phyloP scores from a whole-genome alignment of 1,140 invertebrate genomes.

The Hylyphantes graminicola region DNA sequence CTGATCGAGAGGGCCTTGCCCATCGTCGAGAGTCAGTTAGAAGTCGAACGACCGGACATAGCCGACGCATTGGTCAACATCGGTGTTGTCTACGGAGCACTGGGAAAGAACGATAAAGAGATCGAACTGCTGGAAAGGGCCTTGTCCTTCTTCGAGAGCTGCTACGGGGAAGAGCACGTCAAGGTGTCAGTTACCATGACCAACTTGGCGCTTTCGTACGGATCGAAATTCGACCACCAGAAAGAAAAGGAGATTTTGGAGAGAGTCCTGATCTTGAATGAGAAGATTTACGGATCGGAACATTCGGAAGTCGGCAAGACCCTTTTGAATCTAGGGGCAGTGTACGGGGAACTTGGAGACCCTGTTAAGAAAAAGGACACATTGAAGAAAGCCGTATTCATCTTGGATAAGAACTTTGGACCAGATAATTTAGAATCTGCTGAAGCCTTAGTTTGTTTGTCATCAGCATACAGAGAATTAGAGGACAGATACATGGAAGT shows the following conservation, averaged over 20 bases:
- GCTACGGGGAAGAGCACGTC: constrained; percentile 34
- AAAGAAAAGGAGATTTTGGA: constrained; percentile 33
- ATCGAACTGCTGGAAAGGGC: constrained; percentile 27
- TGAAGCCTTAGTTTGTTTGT: constrained; percentile 19
- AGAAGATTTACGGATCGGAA: constrained; percentile 19
- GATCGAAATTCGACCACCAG: neutral
- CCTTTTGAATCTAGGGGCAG: constrained; percentile 16
- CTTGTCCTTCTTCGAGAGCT: constrained; percentile 20
- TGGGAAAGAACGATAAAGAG: constrained; percentile 19
- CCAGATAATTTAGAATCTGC: constrained; percentile 19
- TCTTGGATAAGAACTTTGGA: constrained; percentile 15
- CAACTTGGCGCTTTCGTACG: constrained; percentile 38
- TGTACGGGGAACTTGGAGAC: constrained; percentile 14
- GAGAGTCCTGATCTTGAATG: constrained; percentile 8
- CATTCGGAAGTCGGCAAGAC: constrained; percentile 43
- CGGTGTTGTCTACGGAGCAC: constrained; percentile 38
- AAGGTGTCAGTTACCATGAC: constrained; percentile 38
- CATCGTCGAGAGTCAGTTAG: neutral
- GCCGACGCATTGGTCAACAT: constrained; percentile 34
- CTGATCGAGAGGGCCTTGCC: constrained; percentile 29
- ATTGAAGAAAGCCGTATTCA: constrained; percentile 19
- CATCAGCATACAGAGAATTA: constrained; percentile 30
- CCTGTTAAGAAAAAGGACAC: constrained; percentile 15
- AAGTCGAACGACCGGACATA: neutral
- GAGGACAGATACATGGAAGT: constrained; percentile 13